Percentiles rank a stretch among this genome's conserved stretches.
Evolutionary conservation across 2,888 invertebrate genomes (phyloP).

Genomic region (Nemurella pictetii): DNA sequence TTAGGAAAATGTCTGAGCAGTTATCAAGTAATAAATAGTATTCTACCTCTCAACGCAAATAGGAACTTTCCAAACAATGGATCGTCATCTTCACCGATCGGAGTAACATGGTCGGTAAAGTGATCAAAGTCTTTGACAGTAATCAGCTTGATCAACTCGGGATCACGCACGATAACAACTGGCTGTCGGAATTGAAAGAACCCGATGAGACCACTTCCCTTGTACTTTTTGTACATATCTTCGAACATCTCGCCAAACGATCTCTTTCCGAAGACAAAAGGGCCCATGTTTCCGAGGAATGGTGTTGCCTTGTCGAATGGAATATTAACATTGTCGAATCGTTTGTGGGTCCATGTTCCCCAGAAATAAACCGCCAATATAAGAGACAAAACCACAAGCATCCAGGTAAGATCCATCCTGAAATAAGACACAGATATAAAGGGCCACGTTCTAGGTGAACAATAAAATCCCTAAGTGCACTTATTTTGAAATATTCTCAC

Average conservation of each 20-base stretch:
- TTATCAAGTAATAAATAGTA: no score
- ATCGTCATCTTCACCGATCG: constrained; percentile 53
- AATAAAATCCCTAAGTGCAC: no score
- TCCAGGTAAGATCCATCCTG: not conserved
- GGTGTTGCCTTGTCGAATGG: not conserved
- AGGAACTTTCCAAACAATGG: constrained; percentile 55
- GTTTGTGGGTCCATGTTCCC: constrained; percentile 18
- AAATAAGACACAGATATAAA: not conserved
- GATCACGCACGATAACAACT: constrained; percentile 56
- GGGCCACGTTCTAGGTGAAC: not conserved
- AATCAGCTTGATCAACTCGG: constrained; percentile 58
- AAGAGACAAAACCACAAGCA: not conserved
- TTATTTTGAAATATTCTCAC: no score
- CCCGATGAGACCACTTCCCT: constrained; percentile 47
- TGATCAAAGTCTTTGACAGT: constrained; percentile 62
- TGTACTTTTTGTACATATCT: not conserved
- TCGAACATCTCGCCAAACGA: not conserved
- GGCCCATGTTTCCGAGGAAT: not conserved
- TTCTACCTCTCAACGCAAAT: constrained; percentile 30
- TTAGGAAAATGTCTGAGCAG: no score
- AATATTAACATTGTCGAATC: not conserved
- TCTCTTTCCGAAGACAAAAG: not conserved
- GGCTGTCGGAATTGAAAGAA: constrained; percentile 54
- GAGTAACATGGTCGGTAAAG: constrained; percentile 55
- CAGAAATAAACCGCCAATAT: not conserved